Evolutionary conservation across 2,888 invertebrate species (phyloP), one percentile per base, ranked within the genome.

Genomic region (Tolmerus cingulatus): DNA sequence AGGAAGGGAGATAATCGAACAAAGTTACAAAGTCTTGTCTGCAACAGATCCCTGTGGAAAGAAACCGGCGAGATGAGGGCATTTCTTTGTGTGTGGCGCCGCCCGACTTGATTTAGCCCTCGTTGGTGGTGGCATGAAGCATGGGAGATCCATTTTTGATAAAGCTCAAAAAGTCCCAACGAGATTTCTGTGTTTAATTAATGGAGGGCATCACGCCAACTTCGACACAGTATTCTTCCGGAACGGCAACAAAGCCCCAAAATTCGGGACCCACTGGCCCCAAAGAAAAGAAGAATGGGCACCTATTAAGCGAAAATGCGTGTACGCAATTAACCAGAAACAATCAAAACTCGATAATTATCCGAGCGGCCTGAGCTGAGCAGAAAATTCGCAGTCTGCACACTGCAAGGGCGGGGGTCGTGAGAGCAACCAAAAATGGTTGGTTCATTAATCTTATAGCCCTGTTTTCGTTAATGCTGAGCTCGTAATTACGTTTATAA

Each of bases 301-400:
- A 27, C 19, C 23, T 78, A 40, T 78, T 78, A 78, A 78, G 37
- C 43, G 78, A 78, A 78, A 40, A 78, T 34, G 43, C 23, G 76
- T 78, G 40, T 78, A 43, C 46, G 40, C 16, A 79, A 79, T 79
- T 79, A 79, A 79, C 27, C 51, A 27, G 51, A 79, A 79, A 51
- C 46, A 79, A 27, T 51, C 27, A 79, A 79, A 78, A 79, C n/a
- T 51, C 79, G 79, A 79, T 79, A 79, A 79, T 79, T 79, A 79
- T 79, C 79, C 23, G 23, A 16, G 23, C 27, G 27, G 23, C 12
- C 66, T 12, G 19, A 19, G 27, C 66, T 1, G 27, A 23, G 12
- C 14, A 2, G 66, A 66, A 66, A 66, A 66, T 23, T 27, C 66
- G 23, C 66, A 27, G 27, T 66, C 27, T 66, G 66, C 66, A 66